Evolutionary conservation across 2,888 invertebrate genomes (phyloP), one percentile per base, ranked within the genome.

Genomic region (Sclerodermus sp.): DNA sequence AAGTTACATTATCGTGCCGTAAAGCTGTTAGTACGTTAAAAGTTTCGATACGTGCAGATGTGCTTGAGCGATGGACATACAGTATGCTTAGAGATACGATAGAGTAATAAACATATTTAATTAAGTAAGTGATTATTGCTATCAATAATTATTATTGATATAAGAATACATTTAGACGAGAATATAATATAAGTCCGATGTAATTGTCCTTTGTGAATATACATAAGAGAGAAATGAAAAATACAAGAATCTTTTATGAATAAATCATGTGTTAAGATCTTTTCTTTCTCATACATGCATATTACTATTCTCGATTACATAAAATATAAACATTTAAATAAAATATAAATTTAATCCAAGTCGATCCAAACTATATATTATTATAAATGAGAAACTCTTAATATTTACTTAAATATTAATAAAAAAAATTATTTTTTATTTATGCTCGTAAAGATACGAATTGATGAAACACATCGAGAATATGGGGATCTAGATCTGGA

Each of bases 401-500:
- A n/a, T n/a, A n/a, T n/a, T n/a, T n/a, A n/a, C n/a, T n/a, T n/a
- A n/a, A n/a, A n/a, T n/a, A n/a, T n/a, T n/a, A n/a, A n/a, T n/a
- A n/a, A n/a, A n/a, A n/a, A n/a, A n/a, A n/a, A n/a, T n/a, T n/a
- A n/a, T n/a, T n/a, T n/a, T n/a, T 12, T 12, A 4, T 57, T 82
- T 84, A 92, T 32, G 90, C 86, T 45, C 90, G 84, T 30, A 98
- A 83, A 42, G 96, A 94, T 57, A 95, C 89, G 80, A 99, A 99
- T 80, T 98, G 97, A 73, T 96, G 95, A 84, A 97, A 99, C 50
- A 97, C 91, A 78, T 96, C 95, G 57, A 96, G 81, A 72, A 99
- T 96, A 78, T 96, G 96, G 2, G 93, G 88, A 76, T 98, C 98
- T 75, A 97, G 83, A 79, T 97, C 96, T 66, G 93, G 93, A 0